Evolutionary conservation across 1,140 invertebrate species (phyloP), one percentile per base, ranked within the genome.

Genomic region (Magallana angulata): DNA sequence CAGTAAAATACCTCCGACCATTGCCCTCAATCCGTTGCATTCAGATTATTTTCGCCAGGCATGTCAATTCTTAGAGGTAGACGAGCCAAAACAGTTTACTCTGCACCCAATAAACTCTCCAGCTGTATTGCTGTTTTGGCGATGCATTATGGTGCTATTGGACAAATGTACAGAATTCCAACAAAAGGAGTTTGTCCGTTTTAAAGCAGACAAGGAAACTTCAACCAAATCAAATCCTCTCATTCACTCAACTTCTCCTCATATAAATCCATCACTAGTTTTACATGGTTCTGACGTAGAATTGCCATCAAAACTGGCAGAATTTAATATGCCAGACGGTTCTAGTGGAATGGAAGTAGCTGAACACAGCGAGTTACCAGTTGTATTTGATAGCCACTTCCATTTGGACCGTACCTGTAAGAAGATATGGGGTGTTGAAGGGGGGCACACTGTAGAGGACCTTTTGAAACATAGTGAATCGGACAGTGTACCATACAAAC

Each of bases 401-500:
- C 86, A 87, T 60, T 62, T 87, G 82, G 86, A 87, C 48, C 11
- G 86, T n/a, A 58, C 86, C 48, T 71, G 82, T 62, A 60, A 16
- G 48, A 87, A 56, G 24, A 84, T 84, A 9, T 60, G 56, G 4
- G 30, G 68, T 14, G 58, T 4, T 18, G 7, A 57, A 5, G 18
- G 56, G 3, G 24, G 30, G 7, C 57, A 83, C 11, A 71, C 82
- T 18, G 64, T 87, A 11, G 87, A 87, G 5, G n/a, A 59, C 1
- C 12, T 30, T 24, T 14, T 87, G 4, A 6, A 57, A 12, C 60
- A 60, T 58, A 62, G 82, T 84, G 48, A 60, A 9, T 68, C 18
- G 16, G 5, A 80, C 16, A 18, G 76, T 14, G 82, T 87, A 30
- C 36, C 64, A 56, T 24, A 56, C 16, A 82, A 64, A 8, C 82